Base-by-base conservation (phyloP, 2,888 invertebrate genomes). In the Machimus rusticus region DNA sequence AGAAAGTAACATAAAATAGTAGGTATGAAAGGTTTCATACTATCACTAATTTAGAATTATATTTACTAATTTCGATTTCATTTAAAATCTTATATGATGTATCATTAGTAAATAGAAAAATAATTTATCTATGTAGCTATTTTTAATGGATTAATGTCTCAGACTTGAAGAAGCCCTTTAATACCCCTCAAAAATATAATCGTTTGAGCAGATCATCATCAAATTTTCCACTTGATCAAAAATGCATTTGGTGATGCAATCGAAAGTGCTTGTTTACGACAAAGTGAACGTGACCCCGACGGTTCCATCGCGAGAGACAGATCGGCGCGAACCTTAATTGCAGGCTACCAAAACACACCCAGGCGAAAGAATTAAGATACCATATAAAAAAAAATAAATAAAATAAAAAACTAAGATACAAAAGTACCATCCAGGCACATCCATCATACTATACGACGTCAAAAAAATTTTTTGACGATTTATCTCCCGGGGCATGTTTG, bases 401-500 rank as follows among this genome's bases (percentile, higher is more conserved):
- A 39, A 39, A 12, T 39, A 39, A 39, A 39, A 39, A 12, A 66
- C 0, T 8, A 66, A 66, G 19, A 12, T 12, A 55, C 19, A 66
- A 66, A 66, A 66, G 19, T 23, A 19, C 19, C 66, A 12, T 66
- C 57, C 82, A 37, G 39, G 82, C 78, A 78, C 37, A 51, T 23
- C 37, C 82, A 57, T 86, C 77, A 86, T 37, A 37, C 86, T 77
- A 86, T 37, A 43, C 31, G 23, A 51, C 19, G 37, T 86, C 86
- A 46, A 77, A 86, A 31, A 82, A 57, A 57, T 82, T 34, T 74
- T 74, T 55, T 46, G 74, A 85, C 43, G 39, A 85, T 85, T 55
- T 77, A 74, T 19, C 77, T 86, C 86, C 16, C 51, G 76, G 76
- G 86, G 77, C 74, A 86, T 77, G 76, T 77, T 86, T 86, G 86